Conservation (phyloP, 2,888 invertebrate species). For the Amphipyra tragopoginis region DNA sequence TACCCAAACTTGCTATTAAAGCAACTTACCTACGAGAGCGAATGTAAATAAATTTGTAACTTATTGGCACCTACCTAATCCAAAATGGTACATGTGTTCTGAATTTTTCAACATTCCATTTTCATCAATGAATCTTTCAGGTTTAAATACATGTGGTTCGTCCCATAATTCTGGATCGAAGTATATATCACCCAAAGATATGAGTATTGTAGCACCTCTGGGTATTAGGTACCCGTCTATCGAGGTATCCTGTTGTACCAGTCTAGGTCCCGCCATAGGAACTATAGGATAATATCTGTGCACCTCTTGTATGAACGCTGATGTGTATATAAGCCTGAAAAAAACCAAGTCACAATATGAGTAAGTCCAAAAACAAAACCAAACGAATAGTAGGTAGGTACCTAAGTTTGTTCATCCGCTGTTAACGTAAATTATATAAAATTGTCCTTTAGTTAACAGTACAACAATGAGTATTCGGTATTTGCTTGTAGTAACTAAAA, state of each 20-base stretch:
- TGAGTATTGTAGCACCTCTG: conserved; percentile 87
- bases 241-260: conserved; percentile 72
- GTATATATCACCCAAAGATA: conserved; percentile 87
- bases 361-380: too few species aligned
- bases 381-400: too few species aligned
- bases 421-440: too few species aligned
- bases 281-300: conserved; percentile 89
- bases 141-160: conserved; percentile 90
- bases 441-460: too few species aligned
- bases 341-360: neutral
- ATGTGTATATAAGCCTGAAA: conserved; percentile 86
- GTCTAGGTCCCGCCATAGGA: conserved; percentile 89
- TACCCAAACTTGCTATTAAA: too few species aligned
- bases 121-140: conserved; percentile 91
- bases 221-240: conserved; percentile 84
- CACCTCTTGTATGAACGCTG: conserved; percentile 89
- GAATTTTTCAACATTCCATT: conserved; percentile 86
- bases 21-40: too few species aligned
- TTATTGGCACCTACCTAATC: conserved; percentile 88
- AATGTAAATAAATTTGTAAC: conserved; percentile 8
- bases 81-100: conserved; percentile 91
- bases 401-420: too few species aligned
- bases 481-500: too few species aligned
- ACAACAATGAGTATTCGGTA: too few species aligned
- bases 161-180: conserved; percentile 89